Evolutionary conservation across 1,140 invertebrate species (phyloP), one percentile per base, ranked within the genome.

Genomic region (Trissolcus basalis): DNA sequence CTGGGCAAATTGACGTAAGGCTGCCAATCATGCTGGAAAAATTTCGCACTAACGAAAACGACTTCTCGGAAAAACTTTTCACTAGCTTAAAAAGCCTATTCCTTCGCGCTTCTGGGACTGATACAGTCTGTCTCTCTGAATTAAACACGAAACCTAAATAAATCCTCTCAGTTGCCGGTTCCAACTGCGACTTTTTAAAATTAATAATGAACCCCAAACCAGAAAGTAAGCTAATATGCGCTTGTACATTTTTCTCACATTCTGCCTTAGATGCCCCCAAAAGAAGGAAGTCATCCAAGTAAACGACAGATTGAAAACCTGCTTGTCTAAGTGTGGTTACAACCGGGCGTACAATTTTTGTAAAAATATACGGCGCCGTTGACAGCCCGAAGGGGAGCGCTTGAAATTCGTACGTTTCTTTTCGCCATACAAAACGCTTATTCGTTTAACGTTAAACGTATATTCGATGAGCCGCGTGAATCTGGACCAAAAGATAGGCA

Each of bases 1-100:
- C 39, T 43, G 39, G 39, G 12, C 39, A 43, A 43, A 36, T 47
- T 32, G 39, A 43, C 39, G 32, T 35, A 12, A 47, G 43, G 8
- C 41, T 43, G 1, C 55, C 43, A 4, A 59, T 59, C 12, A 59
- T 1, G 12, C 44, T 47, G 9, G 55, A 36, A 12, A 47, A 59
- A 10, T 48, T 19, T 9, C 33, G 1, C 12, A 59, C 45, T 14
- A 27, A 47, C 1, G 12, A 19, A 4, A 11, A 10, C 8, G 16
- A 2, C 41, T 48, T 47, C 16, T 48, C n/a, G 32, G 19, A 15
- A 47, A 45, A 32, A 43, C 6, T 9, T 43, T 43, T 43, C 6
- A 43, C 11, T 43, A 43, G 11, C 39, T n/a, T 43, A 9, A 43
- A n/a, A n/a, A 43, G 39, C 11, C 12, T 43, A 6, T 43, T n/a